Conservation (phyloP, 2,797 vertebrate genomes). For the Chromobotia macracanthus region DNA sequence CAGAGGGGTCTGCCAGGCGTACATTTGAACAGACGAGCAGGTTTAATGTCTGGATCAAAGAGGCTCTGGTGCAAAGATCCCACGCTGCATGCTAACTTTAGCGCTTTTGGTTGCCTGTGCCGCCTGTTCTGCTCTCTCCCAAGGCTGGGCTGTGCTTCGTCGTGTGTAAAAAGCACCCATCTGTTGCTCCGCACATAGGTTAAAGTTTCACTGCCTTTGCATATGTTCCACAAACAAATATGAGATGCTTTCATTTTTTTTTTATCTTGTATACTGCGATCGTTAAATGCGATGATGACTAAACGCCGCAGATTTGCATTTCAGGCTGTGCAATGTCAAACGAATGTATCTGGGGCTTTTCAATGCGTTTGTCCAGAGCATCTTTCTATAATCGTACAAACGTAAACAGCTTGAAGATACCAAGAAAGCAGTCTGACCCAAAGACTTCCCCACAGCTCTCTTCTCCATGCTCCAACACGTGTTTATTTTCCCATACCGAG, state of each 20-base stretch:
- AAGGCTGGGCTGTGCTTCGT: conserved; percentile 47
- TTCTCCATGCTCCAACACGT: conserved; percentile 42
- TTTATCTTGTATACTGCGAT: conserved; percentile 1
- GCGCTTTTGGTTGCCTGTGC: conserved; percentile 59
- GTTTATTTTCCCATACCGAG: conserved; percentile 56
- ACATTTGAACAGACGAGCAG: conserved; percentile 77
- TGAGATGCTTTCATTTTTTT: conserved; percentile 21
- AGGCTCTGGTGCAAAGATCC: conserved; percentile 75
- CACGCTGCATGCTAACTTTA: conserved; percentile 71
- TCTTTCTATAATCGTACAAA: conserved; percentile 20
- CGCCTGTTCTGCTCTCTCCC: conserved; percentile 36
- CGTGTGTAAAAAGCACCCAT: conserved; percentile 56
- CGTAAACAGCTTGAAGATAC: conserved; percentile 32
- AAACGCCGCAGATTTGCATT: background rate
- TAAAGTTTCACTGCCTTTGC: conserved; percentile 52
- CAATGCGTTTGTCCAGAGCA: conserved; percentile 17
- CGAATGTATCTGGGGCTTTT: conserved; percentile 6
- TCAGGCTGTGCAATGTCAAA: conserved; percentile 24
- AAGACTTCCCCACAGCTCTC: background rate
- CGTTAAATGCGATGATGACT: background rate
- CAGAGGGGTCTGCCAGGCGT: conserved; percentile 77
- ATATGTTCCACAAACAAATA: conserved; percentile 54
- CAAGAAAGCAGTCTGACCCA: conserved; percentile 7
- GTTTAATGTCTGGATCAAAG: conserved; percentile 79
- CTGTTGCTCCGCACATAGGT: conserved; percentile 53